Conservation (phyloP, 2,113 vertebrate species). For the Monarcha castaneiventris region DNA sequence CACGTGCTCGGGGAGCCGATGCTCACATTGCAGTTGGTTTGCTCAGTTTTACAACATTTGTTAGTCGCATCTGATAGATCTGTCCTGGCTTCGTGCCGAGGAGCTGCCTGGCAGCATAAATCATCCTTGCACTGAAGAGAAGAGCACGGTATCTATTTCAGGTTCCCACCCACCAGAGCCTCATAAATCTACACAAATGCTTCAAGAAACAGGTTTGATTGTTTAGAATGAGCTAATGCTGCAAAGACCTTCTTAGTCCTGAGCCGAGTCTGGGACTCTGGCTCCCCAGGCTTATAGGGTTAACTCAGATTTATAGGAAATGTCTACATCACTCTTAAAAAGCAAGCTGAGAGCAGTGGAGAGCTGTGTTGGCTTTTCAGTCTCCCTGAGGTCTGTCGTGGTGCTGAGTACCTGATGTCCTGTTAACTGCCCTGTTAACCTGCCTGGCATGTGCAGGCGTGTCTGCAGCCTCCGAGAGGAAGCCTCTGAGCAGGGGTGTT, state of each 20-base stretch:
- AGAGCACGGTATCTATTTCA: slow-evolving; percentile 26
- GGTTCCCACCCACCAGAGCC: slow-evolving; percentile 51
- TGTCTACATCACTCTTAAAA: not conserved
- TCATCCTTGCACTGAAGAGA: slow-evolving; percentile 45
- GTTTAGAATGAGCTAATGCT: slow-evolving; percentile 44
- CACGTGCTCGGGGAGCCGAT: not conserved
- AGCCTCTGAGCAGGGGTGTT: not conserved
- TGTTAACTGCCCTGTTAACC: slow-evolving; percentile 11
- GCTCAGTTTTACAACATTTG: slow-evolving; percentile 28
- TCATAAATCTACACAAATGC: slow-evolving; percentile 47
- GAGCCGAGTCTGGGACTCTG: not conserved
- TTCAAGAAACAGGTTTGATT: slow-evolving; percentile 35
- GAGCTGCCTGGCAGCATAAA: slow-evolving; percentile 52
- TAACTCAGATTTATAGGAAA: slow-evolving; percentile 36
- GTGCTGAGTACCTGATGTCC: slow-evolving; percentile 30
- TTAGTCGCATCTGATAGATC: slow-evolving; percentile 1
- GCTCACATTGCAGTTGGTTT: not conserved
- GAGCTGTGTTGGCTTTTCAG: not conserved
- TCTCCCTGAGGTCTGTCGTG: not conserved
- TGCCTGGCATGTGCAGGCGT: not conserved
- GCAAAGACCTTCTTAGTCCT: slow-evolving; percentile 13
- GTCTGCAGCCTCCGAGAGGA: not conserved
- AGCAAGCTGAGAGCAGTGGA: not conserved
- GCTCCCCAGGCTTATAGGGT: slow-evolving; percentile 15
- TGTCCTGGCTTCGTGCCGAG: not conserved